Conservation (phyloP, 2,888 invertebrate species). For the Monoplex corrugatus region DNA sequence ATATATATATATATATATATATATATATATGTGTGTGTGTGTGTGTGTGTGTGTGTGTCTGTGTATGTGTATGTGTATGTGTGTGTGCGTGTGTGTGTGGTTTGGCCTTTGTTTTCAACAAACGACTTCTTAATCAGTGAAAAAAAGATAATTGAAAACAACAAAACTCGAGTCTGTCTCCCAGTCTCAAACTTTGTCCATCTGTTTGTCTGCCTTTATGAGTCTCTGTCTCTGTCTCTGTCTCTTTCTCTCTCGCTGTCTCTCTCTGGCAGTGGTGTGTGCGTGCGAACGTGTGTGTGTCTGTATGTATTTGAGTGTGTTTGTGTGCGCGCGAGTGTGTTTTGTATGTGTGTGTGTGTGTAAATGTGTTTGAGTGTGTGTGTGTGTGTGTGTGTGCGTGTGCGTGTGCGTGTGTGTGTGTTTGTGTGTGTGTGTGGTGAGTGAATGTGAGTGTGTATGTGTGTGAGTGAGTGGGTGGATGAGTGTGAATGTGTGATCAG, state of each 20-base stretch:
- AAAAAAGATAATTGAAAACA: too few species aligned
- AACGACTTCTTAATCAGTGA: too few species aligned
- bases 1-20: background rate
- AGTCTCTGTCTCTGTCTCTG: too few species aligned
- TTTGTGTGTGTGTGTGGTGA: background rate
- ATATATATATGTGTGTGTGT: too few species aligned
- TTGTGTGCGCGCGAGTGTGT: background rate
- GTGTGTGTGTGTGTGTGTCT: conserved; percentile 17
- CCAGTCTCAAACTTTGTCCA: too few species aligned
- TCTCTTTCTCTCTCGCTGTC: too few species aligned
- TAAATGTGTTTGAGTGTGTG: background rate
- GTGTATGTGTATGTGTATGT: conserved; percentile 22
- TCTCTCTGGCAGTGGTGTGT: background rate
- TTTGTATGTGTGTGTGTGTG: background rate
- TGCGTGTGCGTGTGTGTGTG: background rate
- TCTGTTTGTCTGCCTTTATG: background rate
- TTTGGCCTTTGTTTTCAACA: too few species aligned
- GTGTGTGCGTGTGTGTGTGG: background rate
- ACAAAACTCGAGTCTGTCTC: too few species aligned
- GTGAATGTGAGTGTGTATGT: too few species aligned
- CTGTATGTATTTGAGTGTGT: background rate
- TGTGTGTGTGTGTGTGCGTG: background rate
- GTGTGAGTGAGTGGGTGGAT: too few species aligned
- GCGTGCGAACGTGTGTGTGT: background rate
- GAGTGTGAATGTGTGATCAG: too few species aligned